Base-by-base conservation (phyloP, 2,113 vertebrate species). In the Parus major region DNA sequence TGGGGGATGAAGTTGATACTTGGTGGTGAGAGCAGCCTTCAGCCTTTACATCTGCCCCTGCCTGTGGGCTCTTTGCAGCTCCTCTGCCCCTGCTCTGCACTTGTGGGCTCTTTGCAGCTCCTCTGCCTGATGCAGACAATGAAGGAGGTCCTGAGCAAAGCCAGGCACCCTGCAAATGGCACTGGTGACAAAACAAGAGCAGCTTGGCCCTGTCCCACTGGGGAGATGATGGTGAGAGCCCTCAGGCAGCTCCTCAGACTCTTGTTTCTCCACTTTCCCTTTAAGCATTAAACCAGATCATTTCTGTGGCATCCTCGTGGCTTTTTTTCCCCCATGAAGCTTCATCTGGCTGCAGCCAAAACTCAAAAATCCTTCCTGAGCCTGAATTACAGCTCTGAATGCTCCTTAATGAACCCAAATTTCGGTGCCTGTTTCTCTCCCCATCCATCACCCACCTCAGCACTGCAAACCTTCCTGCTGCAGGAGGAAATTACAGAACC, bases 21-120 rank as follows among this genome's bases (percentile, higher is more conserved):
- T 85, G 27, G 95, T 96, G 96, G 95, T 95, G 93, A 33, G n/a
- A 95, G 95, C 91, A 94, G 77, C 70, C 95, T 94, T 91, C 91
- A 82, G 94, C 93, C 88, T 91, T 57, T 47, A 35, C 77, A n/a
- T 93, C 95, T 73, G 85, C 91, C 94, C 83, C 72, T 2, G 31
- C 93, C 76, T 60, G 64, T 3, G n/a, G 50, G 57, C 12, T 44
- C 7, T 7, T 15, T n/a, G 15, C 8, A 21, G 2, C 24, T 0
- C 18, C n/a, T 36, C 25, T 36, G 4, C 2, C 13, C 16, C 31
- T 44, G 2, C 24, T 72, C 10, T 65, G 29, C 41, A 44, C 29
- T n/a, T 65, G 22, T 22, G 18, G 61, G 39, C 9, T 23, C 8
- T 28, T 23, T 63, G 29, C 2, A 41, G 3, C 36, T 19, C 36